A percentile compares a stretch with the other conserved stretches of the same genome.
phyloP scores from a whole-genome alignment of 1,140 invertebrate genomes.

The Hesperophylax magnus region DNA sequence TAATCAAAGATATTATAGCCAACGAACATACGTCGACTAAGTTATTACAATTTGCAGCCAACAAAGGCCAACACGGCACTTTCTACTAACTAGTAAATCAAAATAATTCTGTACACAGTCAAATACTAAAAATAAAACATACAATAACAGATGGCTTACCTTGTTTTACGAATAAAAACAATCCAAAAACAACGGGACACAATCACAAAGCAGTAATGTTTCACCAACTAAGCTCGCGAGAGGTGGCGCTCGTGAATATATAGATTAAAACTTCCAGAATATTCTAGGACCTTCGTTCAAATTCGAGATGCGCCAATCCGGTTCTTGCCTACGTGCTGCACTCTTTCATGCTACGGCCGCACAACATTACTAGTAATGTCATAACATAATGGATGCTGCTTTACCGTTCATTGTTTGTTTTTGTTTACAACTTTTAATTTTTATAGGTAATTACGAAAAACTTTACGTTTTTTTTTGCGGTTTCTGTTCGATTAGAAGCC shows the following conservation, averaged over 20 bases:
- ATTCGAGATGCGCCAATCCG: slow-evolving; percentile 50
- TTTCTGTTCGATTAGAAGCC: too few species aligned
- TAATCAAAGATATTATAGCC: slow-evolving; percentile 44
- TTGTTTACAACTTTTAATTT: too few species aligned
- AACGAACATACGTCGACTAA: slow-evolving; percentile 22
- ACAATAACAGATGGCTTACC: slow-evolving; percentile 32
- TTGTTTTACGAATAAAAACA: slow-evolving; percentile 36
- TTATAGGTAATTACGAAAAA: too few species aligned
- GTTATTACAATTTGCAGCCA: slow-evolving; percentile 11
- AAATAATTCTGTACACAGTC: neutral
- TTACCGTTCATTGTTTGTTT: too few species aligned
- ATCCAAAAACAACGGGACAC: slow-evolving; percentile 41
- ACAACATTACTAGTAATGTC: too few species aligned
- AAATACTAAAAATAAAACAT: slow-evolving; percentile 16
- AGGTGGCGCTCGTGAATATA: slow-evolving; percentile 69
- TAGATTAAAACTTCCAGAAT: slow-evolving; percentile 71
- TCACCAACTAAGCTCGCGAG: slow-evolving; percentile 67
- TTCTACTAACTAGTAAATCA: neutral
- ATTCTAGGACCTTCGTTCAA: slow-evolving; percentile 68
- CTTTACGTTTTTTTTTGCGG: too few species aligned
- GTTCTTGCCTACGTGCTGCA: slow-evolving; percentile 43
- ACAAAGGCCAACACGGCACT: slow-evolving; percentile 6
- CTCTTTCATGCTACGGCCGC: neutral
- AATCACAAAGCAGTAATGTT: slow-evolving; percentile 41
- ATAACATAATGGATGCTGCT: too few species aligned